phyloP scores from a whole-genome alignment of 2,113 vertebrate genomes.

The Origma solitaria region DNA sequence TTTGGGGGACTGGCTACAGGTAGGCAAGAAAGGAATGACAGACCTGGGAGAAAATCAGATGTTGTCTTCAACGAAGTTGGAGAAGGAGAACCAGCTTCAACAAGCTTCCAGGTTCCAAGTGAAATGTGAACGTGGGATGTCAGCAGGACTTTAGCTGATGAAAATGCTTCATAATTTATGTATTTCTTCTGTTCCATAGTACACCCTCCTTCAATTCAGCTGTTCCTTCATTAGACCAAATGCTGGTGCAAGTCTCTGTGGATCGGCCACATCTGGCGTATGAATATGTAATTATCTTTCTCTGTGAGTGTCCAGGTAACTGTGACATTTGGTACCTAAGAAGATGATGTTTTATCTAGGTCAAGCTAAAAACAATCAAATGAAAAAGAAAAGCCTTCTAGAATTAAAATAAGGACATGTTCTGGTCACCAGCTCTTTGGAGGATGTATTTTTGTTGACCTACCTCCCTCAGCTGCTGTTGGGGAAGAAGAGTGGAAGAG shows the following conservation, averaged over 20 bases:
- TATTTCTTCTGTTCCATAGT: background rate
- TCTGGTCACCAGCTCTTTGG: background rate
- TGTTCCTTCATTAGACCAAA: conserved; percentile 57
- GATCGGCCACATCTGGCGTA: conserved; percentile 44
- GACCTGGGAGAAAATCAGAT: background rate
- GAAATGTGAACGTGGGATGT: background rate
- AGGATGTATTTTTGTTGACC: background rate
- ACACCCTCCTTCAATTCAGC: conserved; percentile 19
- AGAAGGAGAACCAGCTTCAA: background rate
- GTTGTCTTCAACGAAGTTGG: background rate
- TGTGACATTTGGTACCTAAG: background rate
- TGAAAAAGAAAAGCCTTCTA: background rate
- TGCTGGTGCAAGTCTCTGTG: conserved; percentile 45
- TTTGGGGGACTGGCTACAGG: background rate
- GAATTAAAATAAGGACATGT: background rate
- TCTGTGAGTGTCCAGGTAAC: conserved; percentile 12
- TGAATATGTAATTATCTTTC: conserved; percentile 53
- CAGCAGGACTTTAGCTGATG: background rate
- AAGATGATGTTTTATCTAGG: background rate
- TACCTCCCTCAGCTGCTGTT: background rate
- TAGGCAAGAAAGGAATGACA: background rate
- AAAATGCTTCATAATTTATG: conserved; percentile 2
- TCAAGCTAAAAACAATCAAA: background rate
- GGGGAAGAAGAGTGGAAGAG: background rate
- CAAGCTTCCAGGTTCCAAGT: background rate